Evolutionary conservation across 2,113 vertebrate species (phyloP), one percentile per base, ranked within the genome.

Genomic region (Hyaena hyaena): DNA sequence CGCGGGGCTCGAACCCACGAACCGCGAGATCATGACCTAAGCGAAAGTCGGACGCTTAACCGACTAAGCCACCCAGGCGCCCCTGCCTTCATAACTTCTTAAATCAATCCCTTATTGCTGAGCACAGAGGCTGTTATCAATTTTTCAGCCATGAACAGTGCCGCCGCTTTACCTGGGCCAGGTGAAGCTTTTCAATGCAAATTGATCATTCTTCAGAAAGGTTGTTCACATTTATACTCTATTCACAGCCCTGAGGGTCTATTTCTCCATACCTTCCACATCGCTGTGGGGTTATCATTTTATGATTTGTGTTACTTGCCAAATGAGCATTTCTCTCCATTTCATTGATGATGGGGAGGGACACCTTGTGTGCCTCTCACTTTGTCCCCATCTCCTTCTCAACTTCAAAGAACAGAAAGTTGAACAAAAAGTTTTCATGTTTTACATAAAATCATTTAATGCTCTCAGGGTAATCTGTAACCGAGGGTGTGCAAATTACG

Each of bases 401-500:
- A 66, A 35, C 35, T 63, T 88, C 68, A 73, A 61, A 93, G 31
- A 53, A 33, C 0, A 0, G 14, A 48, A 48, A 2, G 26, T 92
- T 43, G 28, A 92, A 68, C 68, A 91, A 89, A 69, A 90, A 74
- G 15, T 71, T 95, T 53, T 28, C 96, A 19, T 23, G 26, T 55
- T 86, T 94, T n/a, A 68, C 35, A 14, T 85, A 58, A 68, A 65
- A 24, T 77, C 35, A 23, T 96, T 84, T 89, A 80, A 95, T 82
- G 24, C 4, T 31, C 66, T 95, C 16, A 15, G 65, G 43, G 35
- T 94, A 71, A 82, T 94, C 82, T 89, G 61, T 68, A 50, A 45
- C 23, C 61, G 24, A 93, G 16, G 6, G 16, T 39, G 39, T 81
- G 23, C 69, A 88, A 77, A 66, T 31, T 50, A 82, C 43, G 26